Evolutionary conservation across 2,888 invertebrate genomes (phyloP).

Genomic region (Eupithecia dodoneata): DNA sequence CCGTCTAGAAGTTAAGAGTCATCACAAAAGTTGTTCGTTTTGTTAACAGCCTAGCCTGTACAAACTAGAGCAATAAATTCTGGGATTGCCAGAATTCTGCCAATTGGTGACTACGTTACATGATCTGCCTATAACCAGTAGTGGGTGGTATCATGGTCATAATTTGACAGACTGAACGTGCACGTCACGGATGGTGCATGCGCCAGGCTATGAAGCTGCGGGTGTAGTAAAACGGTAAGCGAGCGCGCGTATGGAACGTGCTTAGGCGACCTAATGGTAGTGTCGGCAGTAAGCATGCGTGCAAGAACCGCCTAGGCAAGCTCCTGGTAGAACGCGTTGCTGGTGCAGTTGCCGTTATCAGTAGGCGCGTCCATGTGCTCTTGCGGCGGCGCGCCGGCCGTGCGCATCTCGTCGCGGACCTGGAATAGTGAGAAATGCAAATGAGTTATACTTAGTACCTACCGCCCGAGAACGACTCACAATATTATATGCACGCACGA

Average conservation of each 20-base stretch:
- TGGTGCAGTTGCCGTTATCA: slow-evolving; percentile 86
- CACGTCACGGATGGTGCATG: background rate
- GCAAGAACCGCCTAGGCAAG: slow-evolving; percentile 3
- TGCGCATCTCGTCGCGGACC: slow-evolving; percentile 86
- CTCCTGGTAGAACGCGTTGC: slow-evolving; percentile 82
- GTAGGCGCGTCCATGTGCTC: slow-evolving; percentile 84
- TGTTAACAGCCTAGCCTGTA: background rate
- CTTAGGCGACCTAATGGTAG: slow-evolving; percentile 44
- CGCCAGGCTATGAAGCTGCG: background rate
- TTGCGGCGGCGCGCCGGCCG: slow-evolving; percentile 85
- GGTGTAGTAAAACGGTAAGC: background rate
- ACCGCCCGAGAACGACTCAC: background rate
- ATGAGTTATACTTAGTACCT: background rate
- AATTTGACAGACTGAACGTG: background rate
- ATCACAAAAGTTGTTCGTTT: background rate
- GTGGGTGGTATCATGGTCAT: background rate
- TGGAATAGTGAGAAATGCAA: slow-evolving; percentile 46
- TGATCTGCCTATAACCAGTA: background rate
- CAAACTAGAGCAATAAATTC: background rate
- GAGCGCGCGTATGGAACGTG: background rate
- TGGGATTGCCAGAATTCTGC: too few species aligned
- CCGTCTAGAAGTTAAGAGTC: background rate
- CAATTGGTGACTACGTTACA: background rate
- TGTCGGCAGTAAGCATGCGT: background rate
- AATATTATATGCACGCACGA: background rate